Percentiles rank a stretch among this genome's conserved stretches.
These are phyloP conservation scores for Phylloscopus trochilus DNA, from an alignment of 2,113 vertebrate genomes.

Conservation along the genomic window DNA sequence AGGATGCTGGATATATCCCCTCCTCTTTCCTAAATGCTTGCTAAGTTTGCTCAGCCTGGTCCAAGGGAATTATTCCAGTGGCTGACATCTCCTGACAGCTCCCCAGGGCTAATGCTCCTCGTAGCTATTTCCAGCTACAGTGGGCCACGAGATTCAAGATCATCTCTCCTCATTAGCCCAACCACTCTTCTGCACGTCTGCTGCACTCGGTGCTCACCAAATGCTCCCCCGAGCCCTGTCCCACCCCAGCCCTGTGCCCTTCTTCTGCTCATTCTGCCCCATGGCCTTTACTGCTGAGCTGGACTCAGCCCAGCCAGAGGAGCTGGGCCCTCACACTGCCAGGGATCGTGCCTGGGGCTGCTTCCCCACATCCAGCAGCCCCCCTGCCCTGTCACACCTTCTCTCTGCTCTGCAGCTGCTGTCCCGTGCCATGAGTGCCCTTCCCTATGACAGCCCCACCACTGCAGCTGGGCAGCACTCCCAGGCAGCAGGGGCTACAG, in stretches of 20 bases:
- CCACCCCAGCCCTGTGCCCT: neutral
- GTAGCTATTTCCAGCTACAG: neutral
- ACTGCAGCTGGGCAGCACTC: neutral
- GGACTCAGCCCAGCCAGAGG: neutral
- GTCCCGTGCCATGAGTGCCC: neutral
- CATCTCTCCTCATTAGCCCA: neutral
- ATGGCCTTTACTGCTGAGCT: neutral
- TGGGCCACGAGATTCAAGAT: neutral
- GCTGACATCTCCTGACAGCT: slow-evolving; percentile 35
- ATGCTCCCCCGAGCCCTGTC: neutral
- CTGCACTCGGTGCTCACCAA: neutral
- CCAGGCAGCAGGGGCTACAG: neutral
- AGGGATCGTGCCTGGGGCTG: neutral
- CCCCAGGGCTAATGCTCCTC: slow-evolving; percentile 7
- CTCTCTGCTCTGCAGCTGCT: neutral
- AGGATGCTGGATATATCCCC: neutral
- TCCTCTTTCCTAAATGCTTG: neutral
- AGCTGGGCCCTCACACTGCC: neutral
- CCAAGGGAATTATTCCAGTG: neutral
- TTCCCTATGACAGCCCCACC: neutral
- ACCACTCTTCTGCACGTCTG: neutral
- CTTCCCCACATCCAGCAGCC: neutral
- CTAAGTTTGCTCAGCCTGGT: slow-evolving; percentile 7
- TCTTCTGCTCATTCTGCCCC: neutral
- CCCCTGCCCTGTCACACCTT: neutral